Evolutionary conservation across 1,140 invertebrate species (phyloP).

Genomic region (Limonius californicus): DNA sequence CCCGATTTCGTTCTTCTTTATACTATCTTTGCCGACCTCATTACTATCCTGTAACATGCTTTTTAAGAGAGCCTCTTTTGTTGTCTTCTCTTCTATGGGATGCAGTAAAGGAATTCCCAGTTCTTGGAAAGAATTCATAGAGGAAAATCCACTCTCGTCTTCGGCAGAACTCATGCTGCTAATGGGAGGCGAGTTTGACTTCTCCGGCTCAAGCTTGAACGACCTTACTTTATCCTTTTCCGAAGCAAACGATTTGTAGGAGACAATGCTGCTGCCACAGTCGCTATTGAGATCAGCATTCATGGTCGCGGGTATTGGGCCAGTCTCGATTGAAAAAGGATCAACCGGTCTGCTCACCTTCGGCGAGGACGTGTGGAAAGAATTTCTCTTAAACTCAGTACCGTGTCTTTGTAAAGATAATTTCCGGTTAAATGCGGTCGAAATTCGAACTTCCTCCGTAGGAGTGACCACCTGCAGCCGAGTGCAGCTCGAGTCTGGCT

Average conservation of each 20-base stretch:
- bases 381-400: background rate
- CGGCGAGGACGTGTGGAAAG: background rate
- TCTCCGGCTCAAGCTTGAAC: conserved; percentile 40
- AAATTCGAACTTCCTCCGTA: conserved; percentile 32
- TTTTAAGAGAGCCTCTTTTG: conserved; percentile 33
- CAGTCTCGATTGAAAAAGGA: background rate
- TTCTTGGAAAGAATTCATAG: conserved; percentile 76
- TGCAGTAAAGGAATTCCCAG: conserved; percentile 59
- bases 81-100: conserved; percentile 38
- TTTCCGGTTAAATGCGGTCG: conserved; percentile 39
- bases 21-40: conserved; percentile 17
- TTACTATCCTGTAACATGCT: conserved; percentile 37
- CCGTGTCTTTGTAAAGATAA: conserved; percentile 32
- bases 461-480: conserved; percentile 39
- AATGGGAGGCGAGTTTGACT: conserved; percentile 48
- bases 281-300: conserved; percentile 17
- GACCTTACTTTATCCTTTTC: conserved; percentile 37
- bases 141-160: conserved; percentile 78
- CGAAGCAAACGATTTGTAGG: too few species aligned
- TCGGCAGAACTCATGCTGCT: conserved; percentile 58
- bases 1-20: conserved; percentile 7
- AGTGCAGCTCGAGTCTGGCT: conserved; percentile 30
- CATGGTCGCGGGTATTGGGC: background rate
- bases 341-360: background rate
- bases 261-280: conserved; percentile 32